Base-by-base conservation (phyloP, 92 coral and sea anemone species). In the Parazoanthus darwini region DNA sequence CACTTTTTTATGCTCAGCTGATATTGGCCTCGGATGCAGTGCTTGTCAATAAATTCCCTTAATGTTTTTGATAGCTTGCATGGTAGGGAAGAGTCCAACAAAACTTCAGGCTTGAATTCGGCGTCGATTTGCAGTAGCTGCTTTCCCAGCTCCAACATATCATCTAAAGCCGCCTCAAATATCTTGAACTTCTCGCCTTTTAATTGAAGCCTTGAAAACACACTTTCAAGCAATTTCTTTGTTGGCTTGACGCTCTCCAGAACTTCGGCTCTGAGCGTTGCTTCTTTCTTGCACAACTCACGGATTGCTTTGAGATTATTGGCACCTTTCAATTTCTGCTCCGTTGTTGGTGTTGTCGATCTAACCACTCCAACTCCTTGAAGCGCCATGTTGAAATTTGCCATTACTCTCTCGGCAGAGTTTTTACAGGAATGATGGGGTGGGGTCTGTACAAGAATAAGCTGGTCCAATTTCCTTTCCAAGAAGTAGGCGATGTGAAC, bases 391-490 rank as follows among this genome's bases (percentile, higher is more conserved):
- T 91, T 88, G 75, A 91, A 82, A 78, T 88, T 91, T 33, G 91
- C 84, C 93, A 91, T 91, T 26, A 91, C 87, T 58, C 91, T 67
- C 58, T 91, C 91, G 35, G 91, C 91, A 20, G 93, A 89, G 77
- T 91, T 88, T 72, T 89, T 88, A 91, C 93, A 81, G 29, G 71
- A 65, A 29, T 87, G 90, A 26, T 90, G 90, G 22, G 90, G 88
- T 26, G 92, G 90, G n/a, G 92, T 90, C 54, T 87, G 88, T 35
- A 90, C 90, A 43, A 87, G 90, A 44, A 37, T 23, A 65, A 90
- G 90, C 42, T 79, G 42, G 85, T 86, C 92, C 44, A 90, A 82
- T 37, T 90, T 68, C 68, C 78, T 56, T 67, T 72, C 87, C 76
- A 87, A 36, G 87, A 91, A 91, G 23, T 87, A 87, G 38, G 92